A percentile compares a stretch with the other conserved stretches of the same genome.
Conservation (phyloP, 2,888 invertebrate genomes). For the Lissocephala sabroskyi region DNA sequence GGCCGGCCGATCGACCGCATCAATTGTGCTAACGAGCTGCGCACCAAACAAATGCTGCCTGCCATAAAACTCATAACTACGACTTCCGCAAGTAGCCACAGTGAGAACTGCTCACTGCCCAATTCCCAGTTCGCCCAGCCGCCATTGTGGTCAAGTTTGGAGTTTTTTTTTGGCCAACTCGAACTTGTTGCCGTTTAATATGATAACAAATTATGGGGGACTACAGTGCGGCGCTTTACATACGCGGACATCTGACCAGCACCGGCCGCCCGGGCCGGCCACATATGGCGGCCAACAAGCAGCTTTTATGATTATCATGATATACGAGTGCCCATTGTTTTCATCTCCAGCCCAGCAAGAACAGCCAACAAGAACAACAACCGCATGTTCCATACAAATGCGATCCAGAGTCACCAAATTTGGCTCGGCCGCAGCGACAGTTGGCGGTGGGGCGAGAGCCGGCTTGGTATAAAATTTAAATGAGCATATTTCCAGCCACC, state of each 20-base stretch:
- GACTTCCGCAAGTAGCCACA: slow-evolving; percentile 40
- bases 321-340: slow-evolving; percentile 66
- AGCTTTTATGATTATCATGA: slow-evolving; percentile 62
- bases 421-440: slow-evolving; percentile 20
- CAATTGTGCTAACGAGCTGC: slow-evolving; percentile 43
- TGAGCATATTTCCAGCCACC: slow-evolving; percentile 37
- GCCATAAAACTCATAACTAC: slow-evolving; percentile 34
- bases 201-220: slow-evolving; percentile 67
- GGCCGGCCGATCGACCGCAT: background rate
- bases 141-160: slow-evolving; percentile 27
- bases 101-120: no score
- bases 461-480: slow-evolving; percentile 54
- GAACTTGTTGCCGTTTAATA: slow-evolving; percentile 49
- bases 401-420: slow-evolving; percentile 47
- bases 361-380: slow-evolving; percentile 18
- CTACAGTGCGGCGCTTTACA: slow-evolving; percentile 47
- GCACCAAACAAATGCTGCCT: slow-evolving; percentile 50
- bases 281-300: slow-evolving; percentile 23
- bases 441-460: slow-evolving; percentile 18
- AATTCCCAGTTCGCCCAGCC: no score
- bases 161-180: slow-evolving; percentile 23
- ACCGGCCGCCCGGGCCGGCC: slow-evolving; percentile 18
- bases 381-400: slow-evolving; percentile 14
- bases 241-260: slow-evolving; percentile 9
- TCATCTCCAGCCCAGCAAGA: slow-evolving; percentile 34